Conservation (phyloP, 1,140 invertebrate genomes). For the Pinna nobilis region DNA sequence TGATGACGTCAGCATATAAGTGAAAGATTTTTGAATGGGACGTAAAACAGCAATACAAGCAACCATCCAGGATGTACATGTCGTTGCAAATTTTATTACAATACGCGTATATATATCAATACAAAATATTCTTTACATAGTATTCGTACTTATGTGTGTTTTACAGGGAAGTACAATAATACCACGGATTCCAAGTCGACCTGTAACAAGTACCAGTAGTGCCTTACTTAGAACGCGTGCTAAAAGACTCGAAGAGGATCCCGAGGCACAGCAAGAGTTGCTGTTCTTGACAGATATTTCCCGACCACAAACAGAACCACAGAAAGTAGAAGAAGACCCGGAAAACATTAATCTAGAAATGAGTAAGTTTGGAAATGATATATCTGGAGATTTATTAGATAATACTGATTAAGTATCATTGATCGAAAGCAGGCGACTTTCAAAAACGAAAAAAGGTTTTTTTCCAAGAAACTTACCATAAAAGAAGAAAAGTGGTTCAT, state of each 20-base stretch:
- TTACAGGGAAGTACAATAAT: too few relatives aligned
- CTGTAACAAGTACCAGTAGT: not conserved
- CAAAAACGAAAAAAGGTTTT: not conserved
- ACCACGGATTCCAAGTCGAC: not conserved
- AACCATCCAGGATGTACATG: too few relatives aligned
- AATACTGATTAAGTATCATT: not conserved
- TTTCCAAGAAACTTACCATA: not conserved
- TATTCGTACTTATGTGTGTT: too few relatives aligned
- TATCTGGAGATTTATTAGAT: too few relatives aligned
- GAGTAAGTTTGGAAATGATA: too few relatives aligned
- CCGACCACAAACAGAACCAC: not conserved
- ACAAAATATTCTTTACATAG: too few relatives aligned
- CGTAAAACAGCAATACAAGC: too few relatives aligned
- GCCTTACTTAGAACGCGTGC: not conserved
- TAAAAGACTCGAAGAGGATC: not conserved
- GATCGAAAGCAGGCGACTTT: not conserved
- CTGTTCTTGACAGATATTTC: constrained; percentile 13
- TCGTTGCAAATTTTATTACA: too few relatives aligned
- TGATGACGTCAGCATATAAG: too few relatives aligned
- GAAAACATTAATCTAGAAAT: constrained; percentile 1
- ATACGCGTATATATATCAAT: too few relatives aligned
- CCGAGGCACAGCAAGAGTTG: not conserved
- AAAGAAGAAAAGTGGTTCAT: not conserved
- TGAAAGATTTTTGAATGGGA: too few relatives aligned
- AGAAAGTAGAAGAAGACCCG: not conserved